These are phyloP conservation scores for Stenopsyche tienmushanensis DNA, from an alignment of 1,140 invertebrate species.

Conservation along the genomic window DNA sequence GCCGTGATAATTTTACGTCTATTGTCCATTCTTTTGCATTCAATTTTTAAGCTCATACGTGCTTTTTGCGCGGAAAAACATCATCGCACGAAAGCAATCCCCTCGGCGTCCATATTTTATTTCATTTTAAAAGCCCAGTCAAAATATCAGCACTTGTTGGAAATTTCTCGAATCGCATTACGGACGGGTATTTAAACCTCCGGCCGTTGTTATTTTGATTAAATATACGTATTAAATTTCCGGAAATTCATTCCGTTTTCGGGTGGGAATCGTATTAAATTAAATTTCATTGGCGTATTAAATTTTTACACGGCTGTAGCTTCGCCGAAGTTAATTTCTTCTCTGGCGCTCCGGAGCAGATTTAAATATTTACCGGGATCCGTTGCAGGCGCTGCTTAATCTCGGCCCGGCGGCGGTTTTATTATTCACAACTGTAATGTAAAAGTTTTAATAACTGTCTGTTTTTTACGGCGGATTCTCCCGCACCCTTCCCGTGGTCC, in stretches of 20 bases:
- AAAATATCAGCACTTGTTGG: too few relatives aligned
- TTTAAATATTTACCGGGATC: constrained; percentile 41
- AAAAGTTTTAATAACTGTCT: constrained; percentile 43
- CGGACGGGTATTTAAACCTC: too few relatives aligned
- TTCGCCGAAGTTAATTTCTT: constrained; percentile 36
- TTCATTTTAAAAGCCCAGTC: too few relatives aligned
- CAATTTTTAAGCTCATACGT: too few relatives aligned
- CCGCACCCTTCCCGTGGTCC: constrained; percentile 1
- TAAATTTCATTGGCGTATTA: constrained; percentile 13
- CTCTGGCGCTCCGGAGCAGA: constrained; percentile 20
- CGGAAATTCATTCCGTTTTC: neutral
- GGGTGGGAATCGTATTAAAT: constrained; percentile 5
- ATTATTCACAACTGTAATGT: constrained; percentile 43
- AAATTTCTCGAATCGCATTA: too few relatives aligned
- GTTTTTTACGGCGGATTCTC: constrained; percentile 34
- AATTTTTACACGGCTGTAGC: constrained; percentile 9
- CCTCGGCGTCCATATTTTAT: too few relatives aligned
- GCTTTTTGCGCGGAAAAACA: too few relatives aligned
- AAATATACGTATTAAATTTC: too few relatives aligned
- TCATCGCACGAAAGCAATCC: too few relatives aligned
- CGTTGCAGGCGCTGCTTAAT: constrained; percentile 31
- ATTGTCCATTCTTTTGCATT: too few relatives aligned
- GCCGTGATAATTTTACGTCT: too few relatives aligned
- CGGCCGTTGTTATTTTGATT: too few relatives aligned
- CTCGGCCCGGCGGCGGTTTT: constrained; percentile 31